These are phyloP conservation scores for Siniperca chuatsi DNA, from an alignment of 2,113 vertebrate species.

Conservation along the genomic window DNA sequence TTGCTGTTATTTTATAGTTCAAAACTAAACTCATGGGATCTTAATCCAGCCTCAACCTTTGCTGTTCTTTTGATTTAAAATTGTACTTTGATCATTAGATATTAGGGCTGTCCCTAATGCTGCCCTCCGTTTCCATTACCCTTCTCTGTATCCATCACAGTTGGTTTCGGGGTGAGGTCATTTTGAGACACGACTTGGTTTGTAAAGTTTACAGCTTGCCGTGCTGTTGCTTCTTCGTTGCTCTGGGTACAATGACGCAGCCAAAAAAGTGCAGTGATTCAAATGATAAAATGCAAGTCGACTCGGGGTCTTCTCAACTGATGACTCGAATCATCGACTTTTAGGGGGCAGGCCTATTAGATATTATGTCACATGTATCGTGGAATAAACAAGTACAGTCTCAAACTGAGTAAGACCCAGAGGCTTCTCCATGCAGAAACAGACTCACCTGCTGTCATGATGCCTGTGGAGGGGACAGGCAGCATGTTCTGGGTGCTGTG, in stretches of 20 bases:
- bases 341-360: neutral
- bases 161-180: too few relatives aligned
- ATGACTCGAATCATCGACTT: too few relatives aligned
- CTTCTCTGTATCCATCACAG: too few relatives aligned
- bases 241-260: too few relatives aligned
- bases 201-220: too few relatives aligned
- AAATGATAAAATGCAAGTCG: too few relatives aligned
- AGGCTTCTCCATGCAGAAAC: conserved; percentile 3
- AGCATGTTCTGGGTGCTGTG: conserved; percentile 96
- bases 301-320: too few relatives aligned
- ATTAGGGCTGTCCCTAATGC: too few relatives aligned
- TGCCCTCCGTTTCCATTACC: too few relatives aligned
- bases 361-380: neutral
- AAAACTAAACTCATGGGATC: neutral
- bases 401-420: conserved; percentile 1
- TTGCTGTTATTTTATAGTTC: conserved; percentile 17
- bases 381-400: neutral
- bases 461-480: conserved; percentile 93
- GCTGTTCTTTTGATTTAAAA: conserved; percentile 4
- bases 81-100: neutral
- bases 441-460: conserved; percentile 94
- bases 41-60: neutral
- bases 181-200: too few relatives aligned
- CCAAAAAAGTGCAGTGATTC: too few relatives aligned
- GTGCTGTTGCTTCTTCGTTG: too few relatives aligned